Percentiles rank a stretch among this genome's conserved stretches.
Conservation (phyloP, 2,888 invertebrate species). For the Chrysolina haemoptera region DNA sequence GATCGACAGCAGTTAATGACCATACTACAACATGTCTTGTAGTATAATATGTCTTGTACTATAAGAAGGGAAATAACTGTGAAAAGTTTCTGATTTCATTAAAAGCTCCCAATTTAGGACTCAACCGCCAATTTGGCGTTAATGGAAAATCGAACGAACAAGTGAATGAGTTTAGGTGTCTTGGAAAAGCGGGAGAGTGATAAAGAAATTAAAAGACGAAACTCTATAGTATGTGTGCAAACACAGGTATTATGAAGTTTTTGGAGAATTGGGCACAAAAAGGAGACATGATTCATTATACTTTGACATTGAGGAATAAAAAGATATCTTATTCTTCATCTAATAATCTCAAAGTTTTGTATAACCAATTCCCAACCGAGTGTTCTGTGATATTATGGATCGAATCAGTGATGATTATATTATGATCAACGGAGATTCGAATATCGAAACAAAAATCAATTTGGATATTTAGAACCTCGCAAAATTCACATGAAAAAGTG, state of each 20-base stretch:
- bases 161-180: constrained; percentile 17
- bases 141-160: constrained; percentile 15
- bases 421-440: too few species aligned
- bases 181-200: not conserved
- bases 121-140: constrained; percentile 19
- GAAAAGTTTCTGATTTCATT: constrained; percentile 21
- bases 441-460: too few species aligned
- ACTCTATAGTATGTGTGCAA: not conserved
- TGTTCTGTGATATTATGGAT: too few species aligned
- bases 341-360: too few species aligned
- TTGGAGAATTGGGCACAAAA: too few species aligned
- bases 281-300: too few species aligned
- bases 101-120: constrained; percentile 16
- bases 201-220: not conserved
- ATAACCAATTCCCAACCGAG: too few species aligned
- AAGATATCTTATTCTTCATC: too few species aligned
- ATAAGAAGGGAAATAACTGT: not conserved
- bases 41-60: not conserved
- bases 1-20: not conserved
- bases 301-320: too few species aligned
- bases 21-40: not conserved
- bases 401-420: too few species aligned
- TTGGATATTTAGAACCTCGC: too few species aligned
- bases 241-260: not conserved
- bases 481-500: too few species aligned